Evolutionary conservation across 2,888 invertebrate genomes (phyloP).

Genomic region (Atherix ibis): DNA sequence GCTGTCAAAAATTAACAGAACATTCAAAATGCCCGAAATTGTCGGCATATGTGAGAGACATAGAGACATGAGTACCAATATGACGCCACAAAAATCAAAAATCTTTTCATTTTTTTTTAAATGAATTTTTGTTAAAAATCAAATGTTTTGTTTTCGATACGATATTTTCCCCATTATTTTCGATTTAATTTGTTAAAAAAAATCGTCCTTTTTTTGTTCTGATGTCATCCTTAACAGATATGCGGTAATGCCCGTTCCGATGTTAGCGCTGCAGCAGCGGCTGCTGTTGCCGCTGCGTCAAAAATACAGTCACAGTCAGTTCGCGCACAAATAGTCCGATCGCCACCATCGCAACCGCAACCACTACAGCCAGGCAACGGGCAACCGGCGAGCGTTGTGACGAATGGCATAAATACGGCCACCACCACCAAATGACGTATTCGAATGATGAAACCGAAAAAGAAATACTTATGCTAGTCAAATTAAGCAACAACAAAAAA

Average conservation of each 20-base stretch:
- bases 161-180: too few species aligned
- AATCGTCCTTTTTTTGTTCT: too few species aligned
- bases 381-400: slow-evolving; percentile 9
- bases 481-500: slow-evolving; percentile 20
- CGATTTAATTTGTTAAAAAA: too few species aligned
- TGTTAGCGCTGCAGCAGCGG: slow-evolving; percentile 16
- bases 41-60: too few species aligned
- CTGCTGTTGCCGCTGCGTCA: slow-evolving; percentile 17
- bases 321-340: slow-evolving; percentile 18
- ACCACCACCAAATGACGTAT: slow-evolving; percentile 29
- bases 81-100: too few species aligned
- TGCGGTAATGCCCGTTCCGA: slow-evolving; percentile 30
- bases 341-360: slow-evolving; percentile 20
- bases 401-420: slow-evolving; percentile 11
- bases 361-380: slow-evolving; percentile 12
- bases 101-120: too few species aligned
- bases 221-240: too few species aligned
- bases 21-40: too few species aligned
- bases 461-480: slow-evolving; percentile 35
- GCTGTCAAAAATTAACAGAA: too few species aligned
- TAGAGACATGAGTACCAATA: too few species aligned
- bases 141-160: too few species aligned
- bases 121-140: too few species aligned
- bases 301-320: slow-evolving; percentile 8
- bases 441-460: slow-evolving; percentile 34